Conservation (phyloP, 1,140 invertebrate species). For the Eubasilissa regina region DNA sequence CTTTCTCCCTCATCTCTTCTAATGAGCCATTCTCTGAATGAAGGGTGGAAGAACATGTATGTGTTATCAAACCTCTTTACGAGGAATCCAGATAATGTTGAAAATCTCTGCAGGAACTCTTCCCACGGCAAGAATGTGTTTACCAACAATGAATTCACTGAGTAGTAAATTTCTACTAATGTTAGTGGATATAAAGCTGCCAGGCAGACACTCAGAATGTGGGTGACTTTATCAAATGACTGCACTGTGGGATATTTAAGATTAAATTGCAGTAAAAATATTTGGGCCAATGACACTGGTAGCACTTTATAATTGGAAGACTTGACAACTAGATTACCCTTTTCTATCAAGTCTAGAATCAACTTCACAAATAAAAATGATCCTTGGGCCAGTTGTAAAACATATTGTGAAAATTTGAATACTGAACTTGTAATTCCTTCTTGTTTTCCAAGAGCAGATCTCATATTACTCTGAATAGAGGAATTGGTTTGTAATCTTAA, state of each 20-base stretch:
- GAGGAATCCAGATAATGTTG: conserved; percentile 87
- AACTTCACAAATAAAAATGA: conserved; percentile 94
- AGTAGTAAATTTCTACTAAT: conserved; percentile 93
- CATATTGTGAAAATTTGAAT: conserved; percentile 88
- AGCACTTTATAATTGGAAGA: conserved; percentile 94
- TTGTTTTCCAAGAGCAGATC: conserved; percentile 79
- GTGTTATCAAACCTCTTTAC: conserved; percentile 92
- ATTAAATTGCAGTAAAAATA: conserved; percentile 95
- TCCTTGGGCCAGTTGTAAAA: conserved; percentile 87
- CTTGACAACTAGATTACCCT: conserved; percentile 93
- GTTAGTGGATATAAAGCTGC: conserved; percentile 93
- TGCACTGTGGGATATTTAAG: conserved; percentile 90
- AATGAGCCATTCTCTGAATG: conserved; percentile 96
- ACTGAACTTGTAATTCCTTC: conserved; percentile 77
- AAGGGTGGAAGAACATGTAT: conserved; percentile 97
- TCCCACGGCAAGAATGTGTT: conserved; percentile 88
- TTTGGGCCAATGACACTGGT: conserved; percentile 92
- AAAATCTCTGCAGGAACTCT: conserved; percentile 90
- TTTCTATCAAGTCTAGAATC: conserved; percentile 93
- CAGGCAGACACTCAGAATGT: conserved; percentile 91
- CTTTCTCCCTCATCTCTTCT: conserved; percentile 91
- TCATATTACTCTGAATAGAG: conserved; percentile 89
- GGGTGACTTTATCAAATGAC: conserved; percentile 90
- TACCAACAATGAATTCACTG: conserved; percentile 88
- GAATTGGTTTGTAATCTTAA: conserved; percentile 84